phyloP scores from a whole-genome alignment of 2,888 invertebrate species.

The Brachyptera risi region DNA sequence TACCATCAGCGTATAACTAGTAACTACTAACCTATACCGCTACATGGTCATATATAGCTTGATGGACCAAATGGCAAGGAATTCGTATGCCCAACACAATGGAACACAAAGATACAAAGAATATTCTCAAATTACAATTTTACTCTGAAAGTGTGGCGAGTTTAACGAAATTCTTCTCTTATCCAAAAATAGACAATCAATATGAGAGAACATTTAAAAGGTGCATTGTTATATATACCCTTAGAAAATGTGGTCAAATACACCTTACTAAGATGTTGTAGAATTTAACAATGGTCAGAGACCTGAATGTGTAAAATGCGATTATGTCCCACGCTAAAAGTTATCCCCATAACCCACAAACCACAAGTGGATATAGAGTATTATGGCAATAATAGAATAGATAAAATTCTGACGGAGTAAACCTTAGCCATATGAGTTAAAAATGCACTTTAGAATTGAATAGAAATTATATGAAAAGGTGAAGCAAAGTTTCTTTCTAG shows the following conservation, averaged over 20 bases:
- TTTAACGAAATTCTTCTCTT: not conserved
- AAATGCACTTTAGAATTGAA: too few relatives aligned
- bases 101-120: not conserved
- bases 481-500: too few relatives aligned
- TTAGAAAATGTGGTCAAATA: not conserved
- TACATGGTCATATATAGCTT: not conserved
- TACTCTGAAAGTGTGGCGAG: constrained; percentile 3
- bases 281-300: too few relatives aligned
- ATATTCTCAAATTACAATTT: not conserved
- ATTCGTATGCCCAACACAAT: not conserved
- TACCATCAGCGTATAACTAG: not conserved
- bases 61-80: too few relatives aligned
- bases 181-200: constrained; percentile 7
- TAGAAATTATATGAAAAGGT: too few relatives aligned
- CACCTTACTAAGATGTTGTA: too few relatives aligned
- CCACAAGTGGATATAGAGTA: not conserved
- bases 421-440: too few relatives aligned
- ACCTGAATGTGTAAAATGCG: not conserved
- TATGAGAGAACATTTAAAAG: not conserved
- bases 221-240: not conserved
- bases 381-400: too few relatives aligned
- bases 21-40: not conserved
- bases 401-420: too few relatives aligned
- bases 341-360: too few relatives aligned
- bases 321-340: not conserved